Conservation (phyloP, 2,888 invertebrate genomes). For the Brachypterus glaber region DNA sequence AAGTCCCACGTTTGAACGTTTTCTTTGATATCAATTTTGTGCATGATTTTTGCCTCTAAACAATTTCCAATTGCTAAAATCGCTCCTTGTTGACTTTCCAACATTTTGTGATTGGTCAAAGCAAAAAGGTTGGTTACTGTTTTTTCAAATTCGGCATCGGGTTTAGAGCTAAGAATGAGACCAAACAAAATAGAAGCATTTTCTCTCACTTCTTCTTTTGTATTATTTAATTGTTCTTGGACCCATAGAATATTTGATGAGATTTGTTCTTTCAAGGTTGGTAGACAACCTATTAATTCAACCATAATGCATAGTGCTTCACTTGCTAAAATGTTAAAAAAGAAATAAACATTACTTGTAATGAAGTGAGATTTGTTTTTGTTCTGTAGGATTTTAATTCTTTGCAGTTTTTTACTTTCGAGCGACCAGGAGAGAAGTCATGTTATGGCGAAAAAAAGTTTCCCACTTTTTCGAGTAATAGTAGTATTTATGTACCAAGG, state of each 20-base stretch:
- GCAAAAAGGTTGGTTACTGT: slow-evolving; percentile 49
- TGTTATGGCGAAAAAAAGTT: too few species aligned
- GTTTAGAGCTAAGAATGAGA: slow-evolving; percentile 49
- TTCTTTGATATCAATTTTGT: slow-evolving; percentile 27
- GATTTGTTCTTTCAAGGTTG: slow-evolving; percentile 58
- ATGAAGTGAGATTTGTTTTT: too few species aligned
- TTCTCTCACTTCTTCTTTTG: slow-evolving; percentile 68
- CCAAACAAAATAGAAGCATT: slow-evolving; percentile 66
- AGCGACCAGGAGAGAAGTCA: too few species aligned
- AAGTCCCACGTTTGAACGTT: slow-evolving; percentile 47
- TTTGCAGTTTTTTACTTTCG: too few species aligned
- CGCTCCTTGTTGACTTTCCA: slow-evolving; percentile 73
- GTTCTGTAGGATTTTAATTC: slow-evolving; percentile 10
- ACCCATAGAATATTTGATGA: slow-evolving; percentile 56
- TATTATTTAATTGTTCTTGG: slow-evolving; percentile 51
- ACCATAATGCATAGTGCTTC: slow-evolving; percentile 66
- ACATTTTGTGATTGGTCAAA: slow-evolving; percentile 47
- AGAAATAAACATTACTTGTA: neutral
- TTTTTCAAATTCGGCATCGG: slow-evolving; percentile 45
- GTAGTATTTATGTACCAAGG: too few species aligned
- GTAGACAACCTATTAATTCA: slow-evolving; percentile 76
- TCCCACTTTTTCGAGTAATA: too few species aligned
- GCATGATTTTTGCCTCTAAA: slow-evolving; percentile 55
- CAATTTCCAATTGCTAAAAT: slow-evolving; percentile 61
- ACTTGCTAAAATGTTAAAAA: slow-evolving; percentile 41